Evolutionary conservation across 2,113 vertebrate genomes (phyloP).

Genomic region (Bostrychus sinensis): DNA sequence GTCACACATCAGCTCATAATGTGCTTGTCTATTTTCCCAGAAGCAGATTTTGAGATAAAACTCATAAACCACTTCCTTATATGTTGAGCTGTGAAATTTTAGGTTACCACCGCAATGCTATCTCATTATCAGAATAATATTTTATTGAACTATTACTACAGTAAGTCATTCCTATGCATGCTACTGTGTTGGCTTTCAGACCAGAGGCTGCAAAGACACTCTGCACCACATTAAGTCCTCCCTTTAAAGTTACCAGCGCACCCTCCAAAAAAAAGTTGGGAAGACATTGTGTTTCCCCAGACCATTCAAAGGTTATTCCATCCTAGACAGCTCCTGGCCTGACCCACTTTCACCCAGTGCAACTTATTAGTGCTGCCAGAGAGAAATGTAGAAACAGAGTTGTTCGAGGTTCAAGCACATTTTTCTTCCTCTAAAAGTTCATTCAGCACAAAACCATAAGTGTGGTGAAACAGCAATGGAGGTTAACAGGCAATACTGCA

Average conservation of each 20-base stretch:
- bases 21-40: neutral
- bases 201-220: conserved; percentile 46
- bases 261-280: conserved; percentile 22
- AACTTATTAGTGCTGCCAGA: conserved; percentile 29
- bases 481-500: neutral
- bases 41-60: conserved; percentile 12
- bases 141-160: neutral
- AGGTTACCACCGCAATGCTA: neutral
- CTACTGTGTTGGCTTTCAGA: conserved; percentile 12
- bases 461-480: neutral
- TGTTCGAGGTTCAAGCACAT: conserved; percentile 7
- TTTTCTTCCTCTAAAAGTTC: conserved; percentile 21
- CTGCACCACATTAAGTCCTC: conserved; percentile 49
- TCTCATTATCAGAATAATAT: neutral
- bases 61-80: conserved; percentile 27
- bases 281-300: conserved; percentile 25
- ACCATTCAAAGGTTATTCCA: conserved; percentile 30
- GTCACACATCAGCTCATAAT: conserved; percentile 1
- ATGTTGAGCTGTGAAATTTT: neutral
- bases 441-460: conserved; percentile 6
- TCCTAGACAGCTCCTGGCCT: conserved; percentile 16
- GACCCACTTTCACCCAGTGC: conserved; percentile 43
- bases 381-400: conserved; percentile 28
- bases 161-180: neutral
- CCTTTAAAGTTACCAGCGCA: conserved; percentile 16